Percentiles rank a stretch among this genome's conserved stretches.
phyloP scores from a whole-genome alignment of 2,888 invertebrate genomes.

The Meta bourneti region DNA sequence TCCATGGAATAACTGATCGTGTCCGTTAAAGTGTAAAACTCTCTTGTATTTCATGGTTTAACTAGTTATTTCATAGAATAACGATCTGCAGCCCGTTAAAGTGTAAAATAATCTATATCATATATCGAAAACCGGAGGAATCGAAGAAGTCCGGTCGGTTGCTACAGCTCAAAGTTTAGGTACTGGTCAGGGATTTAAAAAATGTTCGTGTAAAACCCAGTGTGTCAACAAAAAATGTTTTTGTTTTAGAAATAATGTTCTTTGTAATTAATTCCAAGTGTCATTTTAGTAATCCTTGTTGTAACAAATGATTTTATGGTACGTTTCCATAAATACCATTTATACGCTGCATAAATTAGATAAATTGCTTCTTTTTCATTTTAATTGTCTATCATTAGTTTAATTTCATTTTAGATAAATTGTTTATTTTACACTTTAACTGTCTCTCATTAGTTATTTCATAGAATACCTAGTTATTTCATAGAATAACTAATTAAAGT shows the following conservation, averaged over 20 bases:
- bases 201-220: constrained; percentile 63
- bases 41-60: constrained; percentile 62
- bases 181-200: constrained; percentile 63
- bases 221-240: constrained; percentile 65
- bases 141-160: constrained; percentile 62
- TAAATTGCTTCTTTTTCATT: constrained; percentile 68
- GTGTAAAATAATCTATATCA: constrained; percentile 18
- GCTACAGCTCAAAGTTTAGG: constrained; percentile 64
- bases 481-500: too few relatives aligned
- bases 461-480: too few relatives aligned
- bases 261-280: too few relatives aligned
- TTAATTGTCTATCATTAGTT: constrained; percentile 56
- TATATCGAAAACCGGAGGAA: too few relatives aligned
- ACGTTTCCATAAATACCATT: constrained; percentile 66
- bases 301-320: too few relatives aligned
- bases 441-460: too few relatives aligned
- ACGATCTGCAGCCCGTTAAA: neutral
- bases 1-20: constrained; percentile 59
- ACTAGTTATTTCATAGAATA: constrained; percentile 50
- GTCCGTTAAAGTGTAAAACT: constrained; percentile 66
- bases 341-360: constrained; percentile 67
- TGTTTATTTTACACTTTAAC: too few relatives aligned
- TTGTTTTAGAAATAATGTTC: neutral
- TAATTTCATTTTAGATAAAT: too few relatives aligned
- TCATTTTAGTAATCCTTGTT: too few relatives aligned